Evolutionary conservation across 2,113 vertebrate genomes (phyloP), one percentile per base, ranked within the genome.

Genomic region (Phoenicopterus ruber): DNA sequence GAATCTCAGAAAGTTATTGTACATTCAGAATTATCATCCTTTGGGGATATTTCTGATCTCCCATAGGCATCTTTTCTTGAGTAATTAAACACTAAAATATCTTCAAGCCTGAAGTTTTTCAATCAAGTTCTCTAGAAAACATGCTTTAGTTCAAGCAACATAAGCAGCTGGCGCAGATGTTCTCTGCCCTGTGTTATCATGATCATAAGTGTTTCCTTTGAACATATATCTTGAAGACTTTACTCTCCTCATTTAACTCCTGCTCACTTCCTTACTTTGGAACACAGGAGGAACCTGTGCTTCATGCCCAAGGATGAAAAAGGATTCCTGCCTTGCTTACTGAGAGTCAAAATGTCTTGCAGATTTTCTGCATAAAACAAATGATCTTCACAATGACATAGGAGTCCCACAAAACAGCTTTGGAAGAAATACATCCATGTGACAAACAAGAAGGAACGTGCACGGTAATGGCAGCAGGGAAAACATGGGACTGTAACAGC

Each of bases 21-120:
- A 74, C 69, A 76, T 82, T 88, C 77, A 93, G 77, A 91, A 92
- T 82, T 72, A 78, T 14, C 72, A 82, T 79, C 83, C 83, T 74
- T 38, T 85, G 77, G 88, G 80, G 20, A 82, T 89, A 91, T n/a
- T 92, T 95, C 76, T 89, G 52, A 62, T 83, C 21, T 81, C 76
- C 42, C 80, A 71, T 4, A 74, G 65, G 80, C 69, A 72, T 78
- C 31, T 93, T 66, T 92, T 86, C 47, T 81, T 71, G 63, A 58
- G n/a, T 71, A 97, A 90, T 83, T 88, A 83, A 95, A 82, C 59
- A 71, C 18, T 67, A 54, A 55, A 90, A 50, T 83, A n/a, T 57
- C 52, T 93, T 93, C 77, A 92, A 82, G 32, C 5, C 49, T 71
- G 2, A 88, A 82, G 31, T 72, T 82, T 92, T 93, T 18, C 10